phyloP scores from a whole-genome alignment of 92 coral and sea anemone species.

The Siderastrea siderea region DNA sequence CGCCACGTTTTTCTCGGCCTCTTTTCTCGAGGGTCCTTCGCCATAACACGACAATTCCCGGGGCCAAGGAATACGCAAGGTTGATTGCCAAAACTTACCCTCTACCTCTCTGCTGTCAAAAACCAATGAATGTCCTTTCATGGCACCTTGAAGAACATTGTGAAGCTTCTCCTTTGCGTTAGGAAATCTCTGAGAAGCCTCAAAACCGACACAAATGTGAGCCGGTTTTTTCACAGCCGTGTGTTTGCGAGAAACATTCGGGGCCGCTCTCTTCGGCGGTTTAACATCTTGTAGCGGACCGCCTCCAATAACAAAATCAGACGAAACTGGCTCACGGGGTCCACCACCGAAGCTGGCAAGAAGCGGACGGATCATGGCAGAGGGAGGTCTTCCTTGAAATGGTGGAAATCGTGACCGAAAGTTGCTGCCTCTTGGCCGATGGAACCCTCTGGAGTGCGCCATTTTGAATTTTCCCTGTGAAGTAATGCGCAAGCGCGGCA shows the following conservation, averaged over 20 bases:
- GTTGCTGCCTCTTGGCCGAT: not conserved
- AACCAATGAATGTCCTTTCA: constrained; percentile 68
- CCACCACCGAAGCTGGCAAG: not conserved
- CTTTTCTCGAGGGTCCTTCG: constrained; percentile 75
- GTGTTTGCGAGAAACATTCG: not conserved
- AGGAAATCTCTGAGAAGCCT: constrained; percentile 79
- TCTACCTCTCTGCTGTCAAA: constrained; percentile 47
- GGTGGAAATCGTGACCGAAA: constrained; percentile 20
- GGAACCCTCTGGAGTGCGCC: constrained; percentile 41
- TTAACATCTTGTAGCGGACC: constrained; percentile 25
- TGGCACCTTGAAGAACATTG: constrained; percentile 82
- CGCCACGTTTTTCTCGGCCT: constrained; percentile 88
- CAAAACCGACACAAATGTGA: constrained; percentile 70
- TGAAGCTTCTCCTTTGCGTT: constrained; percentile 86
- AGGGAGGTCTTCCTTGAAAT: constrained; percentile 18
- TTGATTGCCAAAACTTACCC: constrained; percentile 69
- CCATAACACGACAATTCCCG: constrained; percentile 72
- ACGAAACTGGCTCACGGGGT: constrained; percentile 18
- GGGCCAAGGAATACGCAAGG: constrained; percentile 79
- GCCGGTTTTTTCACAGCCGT: not conserved
- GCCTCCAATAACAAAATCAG: constrained; percentile 30
- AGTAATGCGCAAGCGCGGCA: not conserved
- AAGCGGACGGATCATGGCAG: constrained; percentile 3
- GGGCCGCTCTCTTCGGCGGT: constrained; percentile 1
- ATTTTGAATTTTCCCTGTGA: not conserved